Base-by-base conservation (phyloP, 1,140 invertebrate species). In the Pseudomyrmex sp. region DNA sequence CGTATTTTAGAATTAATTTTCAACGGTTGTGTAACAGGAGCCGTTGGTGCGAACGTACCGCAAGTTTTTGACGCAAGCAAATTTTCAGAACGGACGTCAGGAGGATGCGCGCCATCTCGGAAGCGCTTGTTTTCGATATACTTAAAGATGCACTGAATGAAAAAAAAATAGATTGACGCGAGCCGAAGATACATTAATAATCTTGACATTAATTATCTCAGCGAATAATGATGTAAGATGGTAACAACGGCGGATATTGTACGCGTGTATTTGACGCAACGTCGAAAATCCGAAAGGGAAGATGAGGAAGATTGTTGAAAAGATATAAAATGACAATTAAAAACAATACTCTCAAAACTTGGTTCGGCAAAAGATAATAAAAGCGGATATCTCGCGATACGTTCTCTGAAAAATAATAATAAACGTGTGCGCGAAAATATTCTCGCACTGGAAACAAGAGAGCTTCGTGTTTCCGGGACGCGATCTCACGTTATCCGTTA, bases 1-100 rank as follows among this genome's bases (percentile, higher is more conserved):
- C 56, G n/a, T 69, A 12, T 70, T 79, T 79, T 56, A 35, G n/a
- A n/a, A 70, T 80, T 80, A 50, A 80, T 70, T 70, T 72, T 50
- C 18, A 35, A 48, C 3, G 2, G 0, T 26, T 26, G 26, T 26
- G 26, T 26, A 26, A 26, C 66, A 35, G 7, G 13, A 70, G 8
- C 26, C 20, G 15, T 26, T 59, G 23, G 9, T 12, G 58, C 12
- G 15, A 20, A 59, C 7, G 2, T 26, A 26, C 1, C n/a, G 10
- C 54, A 10, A 59, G 10, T 35, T 80, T 80, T 72, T n/a, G 2
- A 68, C 18, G 56, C n/a, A 13, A 35, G 5, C 23, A 1, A 50
- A 50, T 59, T 79, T 70, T 66, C 15, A 46, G 5, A 1, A 10
- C 46, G 12, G 3, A 26, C 2, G 4, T 26, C 26, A 26, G 26